phyloP scores from a whole-genome alignment of 2,888 invertebrate genomes.

The Polydrusus cervinus region DNA sequence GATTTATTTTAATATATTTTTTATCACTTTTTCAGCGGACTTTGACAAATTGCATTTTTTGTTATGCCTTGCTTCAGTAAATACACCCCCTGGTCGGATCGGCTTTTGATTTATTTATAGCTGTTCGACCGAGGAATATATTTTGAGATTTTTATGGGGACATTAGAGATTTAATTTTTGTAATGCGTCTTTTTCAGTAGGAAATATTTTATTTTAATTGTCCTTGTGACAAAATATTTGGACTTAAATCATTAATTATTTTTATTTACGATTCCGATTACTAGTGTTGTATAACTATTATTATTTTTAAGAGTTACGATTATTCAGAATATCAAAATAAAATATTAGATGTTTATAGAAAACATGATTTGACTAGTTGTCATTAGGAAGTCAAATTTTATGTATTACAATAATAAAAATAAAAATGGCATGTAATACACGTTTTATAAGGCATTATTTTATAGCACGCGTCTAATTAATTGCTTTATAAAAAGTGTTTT shows the following conservation, averaged over 20 bases:
- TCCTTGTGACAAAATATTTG: slow-evolving; percentile 8
- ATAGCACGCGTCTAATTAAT: no score
- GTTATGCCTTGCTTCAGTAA: slow-evolving; percentile 30
- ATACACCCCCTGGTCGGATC: slow-evolving; percentile 36
- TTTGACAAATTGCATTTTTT: slow-evolving; percentile 57
- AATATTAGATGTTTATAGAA: no score
- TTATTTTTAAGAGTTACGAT: neutral
- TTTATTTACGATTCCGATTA: slow-evolving; percentile 37
- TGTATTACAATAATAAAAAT: no score
- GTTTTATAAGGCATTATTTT: no score
- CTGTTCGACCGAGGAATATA: slow-evolving; percentile 40
- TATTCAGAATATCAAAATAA: no score
- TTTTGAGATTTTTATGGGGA: slow-evolving; percentile 52
- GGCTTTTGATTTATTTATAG: slow-evolving; percentile 53
- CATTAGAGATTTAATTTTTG: slow-evolving; percentile 49
- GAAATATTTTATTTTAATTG: slow-evolving; percentile 39
- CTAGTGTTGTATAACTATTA: neutral
- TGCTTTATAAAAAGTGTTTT: no score
- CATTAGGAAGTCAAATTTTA: no score
- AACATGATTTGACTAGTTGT: no score
- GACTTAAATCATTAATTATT: slow-evolving; percentile 29
- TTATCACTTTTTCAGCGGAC: slow-evolving; percentile 60
- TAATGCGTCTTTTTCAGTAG: slow-evolving; percentile 36
- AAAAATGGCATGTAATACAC: no score
- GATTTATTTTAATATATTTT: slow-evolving; percentile 62